Base-by-base conservation (phyloP, 1,140 invertebrate species). In the Caenorhabditis latens region DNA sequence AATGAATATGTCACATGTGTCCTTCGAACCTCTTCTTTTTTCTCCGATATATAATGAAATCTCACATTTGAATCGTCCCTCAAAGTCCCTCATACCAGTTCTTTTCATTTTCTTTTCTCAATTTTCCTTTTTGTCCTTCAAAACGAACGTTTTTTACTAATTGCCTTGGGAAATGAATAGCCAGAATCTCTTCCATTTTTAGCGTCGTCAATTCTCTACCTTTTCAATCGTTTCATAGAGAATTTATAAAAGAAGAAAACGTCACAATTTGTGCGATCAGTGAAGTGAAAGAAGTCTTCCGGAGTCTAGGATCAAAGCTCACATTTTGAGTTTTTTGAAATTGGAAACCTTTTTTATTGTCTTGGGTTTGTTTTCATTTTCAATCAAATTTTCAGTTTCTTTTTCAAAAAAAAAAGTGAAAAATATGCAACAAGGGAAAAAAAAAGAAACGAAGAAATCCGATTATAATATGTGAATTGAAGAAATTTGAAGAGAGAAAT, bases 111-210 rank as follows among this genome's bases (percentile, higher is more conserved):
- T 5, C 14, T 50, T 13, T 79, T 50, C 71, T 50, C 71, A 79
- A 79, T 79, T 79, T 50, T 79, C 46, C n/a, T 79, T 79, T 71
- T 50, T 50, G 71, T 13, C 71, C 71, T 79, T 79, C 46, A 53
- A 24, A 79, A 50, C 71, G 71, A 79, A 79, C 71, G 71, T 50
- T 79, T 79, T 79, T 79, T 32, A 79, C 21, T 79, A 79, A 79
- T 79, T 79, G 71, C 71, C 71, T 79, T 24, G 46, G 46, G 71
- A 79, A 79, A 79, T 79, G 53, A 79, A 79, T 79, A 53, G 46
- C 71, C 71, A 50, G 46, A 79, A 24, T 71, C 43, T 9, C 24
- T 16, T 42, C 46, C 13, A 50, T 50, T 79, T 50, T 79, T 79
- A 48, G 43, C 11, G 8, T 58, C 3, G 57, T 3, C 57, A 8